Evolutionary conservation across 2,888 invertebrate genomes (phyloP), one percentile per base, ranked within the genome.

Genomic region (Mesorhabditis sp.): DNA sequence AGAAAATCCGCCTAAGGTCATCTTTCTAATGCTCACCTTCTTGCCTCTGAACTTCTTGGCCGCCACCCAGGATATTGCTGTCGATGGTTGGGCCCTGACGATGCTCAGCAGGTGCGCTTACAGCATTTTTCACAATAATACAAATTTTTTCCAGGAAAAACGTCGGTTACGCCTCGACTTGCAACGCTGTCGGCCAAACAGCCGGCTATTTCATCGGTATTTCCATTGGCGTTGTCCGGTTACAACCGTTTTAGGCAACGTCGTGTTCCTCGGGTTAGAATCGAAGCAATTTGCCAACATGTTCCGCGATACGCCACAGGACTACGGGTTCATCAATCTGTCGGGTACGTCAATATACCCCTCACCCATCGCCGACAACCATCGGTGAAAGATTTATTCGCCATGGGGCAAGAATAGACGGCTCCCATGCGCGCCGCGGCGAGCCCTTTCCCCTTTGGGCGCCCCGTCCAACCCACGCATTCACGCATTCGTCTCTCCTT

Each of bases 11-110:
- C 80, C 93, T 0, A 91, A 92, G 82, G 92, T 94, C 79, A 90
- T 89, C 70, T 86, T 92, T 66, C 88, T 98, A 43, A 96, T 96
- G 0, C 84, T 90, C 13, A 89, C 93, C 71, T 99, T 99, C 88
- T 92, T 97, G 86, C 89, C 91, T 69, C 89, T 98, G 4, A 97
- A 96, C 86, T 95, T 97, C 85, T 89, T 99, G 81, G 97, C 97
- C 4, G 97, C 98, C 3, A 98, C 98, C 2, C 98, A 99, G 88
- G 98, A 99, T 87, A 96, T 98, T 84, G 97, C 95, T 15, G 97
- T 99, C 0, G 98, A 99, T 88, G 98, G 98, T 42, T 99, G 98
- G 98, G 98, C 98, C 0, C 89, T 99, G 10, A 98, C 97, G 0
- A 98, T 99, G 95, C 89, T 98, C 3, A 93, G 94, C 84, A 92